Base-by-base conservation (phyloP, 2,888 invertebrate species). In the Amiota mariae region DNA sequence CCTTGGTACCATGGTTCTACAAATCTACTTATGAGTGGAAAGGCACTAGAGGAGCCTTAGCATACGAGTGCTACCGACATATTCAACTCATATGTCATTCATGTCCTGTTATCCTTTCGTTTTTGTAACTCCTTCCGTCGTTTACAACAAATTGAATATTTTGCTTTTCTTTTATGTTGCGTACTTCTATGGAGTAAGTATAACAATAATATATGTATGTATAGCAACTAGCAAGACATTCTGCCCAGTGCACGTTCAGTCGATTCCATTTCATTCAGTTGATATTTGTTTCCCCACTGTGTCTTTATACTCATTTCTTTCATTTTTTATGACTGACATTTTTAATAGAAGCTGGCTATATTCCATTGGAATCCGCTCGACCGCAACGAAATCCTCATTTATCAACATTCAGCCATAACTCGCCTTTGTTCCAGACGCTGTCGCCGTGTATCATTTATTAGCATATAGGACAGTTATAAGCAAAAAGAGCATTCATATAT, bases 71-170 rank as follows among this genome's bases (percentile, higher is more conserved):
- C 20, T 8, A 18, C 1, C 9, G 18, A 20, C 59, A 36, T 36
- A 18, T 20, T 18, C 59, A 20, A 20, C 76, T 82, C 73, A 73
- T 82, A 74, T 82, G 85, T 74, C 78, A 70, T 63, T 80, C 78
- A 75, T 78, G 78, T 77, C 18, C 59, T 85, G 84, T 83, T 83
- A 83, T 83, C 86, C 84, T 81, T 84, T 85, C 83, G 78, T 80
- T 79, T 67, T 49, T 78, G 77, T 79, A 78, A 78, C 83, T 83
- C 84, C 82, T 81, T 72, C 77, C 72, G 79, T 82, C 81, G 79
- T 75, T 75, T 75, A 36, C 77, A 73, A 73, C 76, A 82, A 81
- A 83, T 79, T 79, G 75, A 76, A 80, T 79, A 79, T 77, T 68
- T 54, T 59, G 3, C 18, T 18, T 46, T 63, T 1, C 8, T 46